Percentiles rank a stretch among this genome's conserved stretches.
Conservation (phyloP, 2,113 vertebrate species). For the Hyperoodon ampullatus region DNA sequence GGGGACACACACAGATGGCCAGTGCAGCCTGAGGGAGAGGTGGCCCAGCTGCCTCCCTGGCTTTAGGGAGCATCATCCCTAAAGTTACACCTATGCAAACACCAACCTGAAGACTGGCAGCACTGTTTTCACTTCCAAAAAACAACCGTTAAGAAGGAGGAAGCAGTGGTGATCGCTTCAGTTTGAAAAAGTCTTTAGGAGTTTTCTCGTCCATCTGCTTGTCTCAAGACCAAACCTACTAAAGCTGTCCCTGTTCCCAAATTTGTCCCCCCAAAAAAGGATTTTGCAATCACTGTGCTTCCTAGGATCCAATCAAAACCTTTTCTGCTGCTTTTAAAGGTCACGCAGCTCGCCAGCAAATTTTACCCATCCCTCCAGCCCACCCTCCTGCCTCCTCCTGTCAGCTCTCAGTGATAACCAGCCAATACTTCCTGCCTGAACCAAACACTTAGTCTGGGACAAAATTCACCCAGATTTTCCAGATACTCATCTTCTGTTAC, state of each 20-base stretch:
- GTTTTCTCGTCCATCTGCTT: not conserved
- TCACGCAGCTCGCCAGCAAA: not conserved
- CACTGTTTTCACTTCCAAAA: not conserved
- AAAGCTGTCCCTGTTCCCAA: not conserved
- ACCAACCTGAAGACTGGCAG: not conserved
- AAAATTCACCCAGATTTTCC: slow-evolving; percentile 25
- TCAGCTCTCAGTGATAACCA: not conserved
- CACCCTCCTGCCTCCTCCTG: not conserved
- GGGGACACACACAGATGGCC: not conserved
- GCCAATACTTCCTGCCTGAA: not conserved
- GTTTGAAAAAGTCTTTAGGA: not conserved
- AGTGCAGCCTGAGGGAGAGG: not conserved
- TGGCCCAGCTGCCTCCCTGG: not conserved
- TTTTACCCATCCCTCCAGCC: not conserved
- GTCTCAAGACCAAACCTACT: not conserved
- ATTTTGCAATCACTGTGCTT: not conserved
- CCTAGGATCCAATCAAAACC: slow-evolving; percentile 1
- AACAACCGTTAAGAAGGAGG: not conserved
- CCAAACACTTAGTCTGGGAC: not conserved
- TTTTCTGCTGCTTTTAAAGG: slow-evolving; percentile 48
- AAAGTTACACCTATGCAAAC: not conserved
- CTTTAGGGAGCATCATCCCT: too few relatives aligned
- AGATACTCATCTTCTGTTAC: slow-evolving; percentile 31
- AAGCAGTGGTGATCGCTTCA: not conserved
- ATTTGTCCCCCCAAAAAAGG: not conserved